Percentiles rank a stretch among this genome's conserved stretches.
Conservation (phyloP, 1,140 invertebrate genomes). For the Eurosta solidaginis region DNA sequence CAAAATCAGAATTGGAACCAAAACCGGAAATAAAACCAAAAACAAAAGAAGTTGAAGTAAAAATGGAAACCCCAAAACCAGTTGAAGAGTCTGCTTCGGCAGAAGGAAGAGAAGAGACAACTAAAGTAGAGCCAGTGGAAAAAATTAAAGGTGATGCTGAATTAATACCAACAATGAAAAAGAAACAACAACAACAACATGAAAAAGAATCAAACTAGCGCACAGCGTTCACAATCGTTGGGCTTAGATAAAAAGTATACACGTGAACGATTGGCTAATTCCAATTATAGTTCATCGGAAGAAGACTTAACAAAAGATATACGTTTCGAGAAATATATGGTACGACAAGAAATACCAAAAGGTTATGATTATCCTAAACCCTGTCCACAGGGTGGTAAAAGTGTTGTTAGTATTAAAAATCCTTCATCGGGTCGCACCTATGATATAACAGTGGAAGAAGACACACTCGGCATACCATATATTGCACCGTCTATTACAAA, state of each 20-base stretch:
- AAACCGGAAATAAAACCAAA: no score
- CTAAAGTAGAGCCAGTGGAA: conserved; percentile 38
- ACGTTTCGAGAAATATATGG: conserved; percentile 54
- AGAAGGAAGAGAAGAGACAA: conserved; percentile 28
- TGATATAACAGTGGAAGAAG: conserved; percentile 43
- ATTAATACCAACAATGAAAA: conserved; percentile 40
- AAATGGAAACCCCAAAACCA: conserved; percentile 31
- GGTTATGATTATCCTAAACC: conserved; percentile 52
- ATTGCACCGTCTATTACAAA: conserved; percentile 47
- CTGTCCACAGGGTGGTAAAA: conserved; percentile 38
- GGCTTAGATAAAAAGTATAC: neutral
- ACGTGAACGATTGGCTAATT: conserved; percentile 45
- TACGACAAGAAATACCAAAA: conserved; percentile 42
- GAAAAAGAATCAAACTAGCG: conserved; percentile 3
- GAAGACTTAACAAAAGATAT: conserved; percentile 48
- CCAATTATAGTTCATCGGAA: conserved; percentile 54
- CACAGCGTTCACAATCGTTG: conserved; percentile 29
- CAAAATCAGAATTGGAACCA: neutral
- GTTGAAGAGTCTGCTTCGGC: conserved; percentile 34
- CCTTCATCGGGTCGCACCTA: conserved; percentile 52
- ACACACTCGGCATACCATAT: conserved; percentile 46
- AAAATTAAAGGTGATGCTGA: conserved; percentile 57
- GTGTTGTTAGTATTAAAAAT: conserved; percentile 51
- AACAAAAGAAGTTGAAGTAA: conserved; percentile 29
- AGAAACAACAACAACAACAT: conserved; percentile 31